Percentiles rank a stretch among this genome's conserved stretches.
phyloP scores from a whole-genome alignment of 35 echinoderm and acorn worm genomes.

The Heliocidaris erythrogramma region DNA sequence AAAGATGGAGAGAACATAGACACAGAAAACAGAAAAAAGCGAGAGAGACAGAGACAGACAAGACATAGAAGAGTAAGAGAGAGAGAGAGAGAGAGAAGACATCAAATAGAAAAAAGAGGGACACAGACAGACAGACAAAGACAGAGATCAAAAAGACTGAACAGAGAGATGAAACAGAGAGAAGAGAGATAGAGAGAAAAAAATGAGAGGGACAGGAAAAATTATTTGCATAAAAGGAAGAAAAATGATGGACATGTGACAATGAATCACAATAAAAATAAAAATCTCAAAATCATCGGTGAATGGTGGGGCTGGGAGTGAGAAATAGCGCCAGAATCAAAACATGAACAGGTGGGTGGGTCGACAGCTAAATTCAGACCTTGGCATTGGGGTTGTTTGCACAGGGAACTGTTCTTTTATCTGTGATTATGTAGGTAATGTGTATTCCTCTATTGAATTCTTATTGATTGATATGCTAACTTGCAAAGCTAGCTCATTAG shows the following conservation, averaged over 20 bases:
- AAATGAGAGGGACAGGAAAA: neutral
- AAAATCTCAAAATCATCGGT: neutral
- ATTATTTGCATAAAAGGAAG: neutral
- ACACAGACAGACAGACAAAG: too few species aligned
- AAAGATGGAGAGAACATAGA: neutral
- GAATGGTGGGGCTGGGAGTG: neutral
- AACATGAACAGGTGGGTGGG: conserved; percentile 7
- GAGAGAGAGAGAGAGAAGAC: neutral
- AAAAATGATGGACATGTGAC: neutral
- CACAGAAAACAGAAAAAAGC: neutral
- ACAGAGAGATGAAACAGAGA: neutral
- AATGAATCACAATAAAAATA: neutral
- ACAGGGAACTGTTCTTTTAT: neutral
- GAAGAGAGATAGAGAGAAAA: neutral
- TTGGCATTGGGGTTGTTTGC: neutral
- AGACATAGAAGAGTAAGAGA: neutral
- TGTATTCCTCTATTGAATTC: too few species aligned
- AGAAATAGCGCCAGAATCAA: neutral
- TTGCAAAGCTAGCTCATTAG: too few species aligned
- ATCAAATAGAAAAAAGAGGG: neutral
- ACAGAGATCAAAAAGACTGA: neutral
- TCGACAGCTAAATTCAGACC: neutral
- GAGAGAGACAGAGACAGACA: neutral
- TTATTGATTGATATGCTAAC: too few species aligned
- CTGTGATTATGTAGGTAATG: too few species aligned